Base-by-base conservation (phyloP, 2,113 vertebrate species). In the Datnioides undecimradiatus region DNA sequence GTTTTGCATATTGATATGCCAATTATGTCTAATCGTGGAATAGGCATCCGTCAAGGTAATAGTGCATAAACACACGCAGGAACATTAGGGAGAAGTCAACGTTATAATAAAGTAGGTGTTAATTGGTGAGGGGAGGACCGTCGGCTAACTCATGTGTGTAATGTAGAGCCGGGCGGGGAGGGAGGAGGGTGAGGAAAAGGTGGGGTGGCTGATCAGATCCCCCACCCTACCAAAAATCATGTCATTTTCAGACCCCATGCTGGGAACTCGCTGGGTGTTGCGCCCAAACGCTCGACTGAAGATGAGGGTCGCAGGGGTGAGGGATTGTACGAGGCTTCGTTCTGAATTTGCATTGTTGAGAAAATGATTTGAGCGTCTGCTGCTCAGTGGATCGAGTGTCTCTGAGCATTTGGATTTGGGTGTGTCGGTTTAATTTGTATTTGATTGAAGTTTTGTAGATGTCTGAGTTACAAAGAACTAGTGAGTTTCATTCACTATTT, bases 1-100 rank as follows among this genome's bases (percentile, higher is more conserved):
- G 96, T 97, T 97, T 96, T 97, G 96, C 97, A 98, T 98, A 97
- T 97, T 97, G 96, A 99, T 97, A 97, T 98, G 96, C 96, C 96
- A 97, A 97, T 98, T 97, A 97, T 96, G 96, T 96, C 94, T 97
- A 96, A 98, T 96, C 95, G 97, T 95, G 95, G 96, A 96, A 96
- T 93, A 96, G 96, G 96, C 97, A 97, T 98, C 96, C 96, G 96
- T 99, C 97, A 99, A 97, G 97, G 97, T 97, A 97, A 99, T 97
- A 97, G 97, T 96, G 97, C 97, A 97, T 97, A 98, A 97, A 98
- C 96, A 96, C 95, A 95, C 94, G 95, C 95, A 95, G 95, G 95
- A 95, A 81, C 96, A 96, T 97, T 97, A 97, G 96, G 95, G 95
- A 95, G 95, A 95, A 95, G 80, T 96, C 96, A 95, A 95, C 96